A percentile compares a stretch with the other conserved stretches of the same genome.
Evolutionary conservation across 2,888 invertebrate species (phyloP).

Genomic region (Notocelia uddmanniana): DNA sequence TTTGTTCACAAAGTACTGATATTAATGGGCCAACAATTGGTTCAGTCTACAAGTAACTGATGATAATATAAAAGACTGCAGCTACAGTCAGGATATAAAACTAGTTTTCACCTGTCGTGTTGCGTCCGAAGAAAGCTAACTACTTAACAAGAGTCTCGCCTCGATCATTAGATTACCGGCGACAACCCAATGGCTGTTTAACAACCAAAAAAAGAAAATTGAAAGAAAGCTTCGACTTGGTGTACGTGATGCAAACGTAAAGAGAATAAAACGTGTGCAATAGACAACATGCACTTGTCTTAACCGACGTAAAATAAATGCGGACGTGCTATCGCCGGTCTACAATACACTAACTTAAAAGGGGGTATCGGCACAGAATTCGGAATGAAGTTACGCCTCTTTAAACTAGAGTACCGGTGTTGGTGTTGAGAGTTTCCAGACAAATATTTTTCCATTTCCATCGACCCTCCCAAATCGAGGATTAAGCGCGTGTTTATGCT

Average conservation of each 20-base stretch:
- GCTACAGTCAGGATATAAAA: not conserved
- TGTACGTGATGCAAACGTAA: slow-evolving; percentile 58
- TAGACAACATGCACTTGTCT: slow-evolving; percentile 64
- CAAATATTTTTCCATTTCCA: slow-evolving; percentile 84
- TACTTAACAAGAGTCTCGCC: slow-evolving; percentile 26
- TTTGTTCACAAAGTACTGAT: no score
- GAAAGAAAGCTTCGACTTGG: slow-evolving; percentile 40
- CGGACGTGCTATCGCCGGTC: slow-evolving; percentile 62
- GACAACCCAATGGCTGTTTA: slow-evolving; percentile 44
- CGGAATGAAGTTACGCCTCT: slow-evolving; percentile 17
- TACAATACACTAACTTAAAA: slow-evolving; percentile 37
- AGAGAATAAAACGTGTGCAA: slow-evolving; percentile 45
- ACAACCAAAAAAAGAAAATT: slow-evolving; percentile 44
- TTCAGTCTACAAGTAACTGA: not conserved
- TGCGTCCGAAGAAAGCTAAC: slow-evolving; percentile 7
- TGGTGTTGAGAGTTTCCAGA: slow-evolving; percentile 61
- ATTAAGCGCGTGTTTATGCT: slow-evolving; percentile 70
- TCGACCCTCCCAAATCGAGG: slow-evolving; percentile 72
- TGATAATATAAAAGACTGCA: not conserved
- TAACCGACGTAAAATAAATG: slow-evolving; percentile 68
- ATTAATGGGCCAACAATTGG: no score
- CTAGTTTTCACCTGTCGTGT: not conserved
- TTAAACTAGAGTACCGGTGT: not conserved
- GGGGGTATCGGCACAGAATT: not conserved
- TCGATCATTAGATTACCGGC: slow-evolving; percentile 36